Evolutionary conservation across 2,888 invertebrate species (phyloP), one percentile per base, ranked within the genome.

Genomic region (Phania funesta): DNA sequence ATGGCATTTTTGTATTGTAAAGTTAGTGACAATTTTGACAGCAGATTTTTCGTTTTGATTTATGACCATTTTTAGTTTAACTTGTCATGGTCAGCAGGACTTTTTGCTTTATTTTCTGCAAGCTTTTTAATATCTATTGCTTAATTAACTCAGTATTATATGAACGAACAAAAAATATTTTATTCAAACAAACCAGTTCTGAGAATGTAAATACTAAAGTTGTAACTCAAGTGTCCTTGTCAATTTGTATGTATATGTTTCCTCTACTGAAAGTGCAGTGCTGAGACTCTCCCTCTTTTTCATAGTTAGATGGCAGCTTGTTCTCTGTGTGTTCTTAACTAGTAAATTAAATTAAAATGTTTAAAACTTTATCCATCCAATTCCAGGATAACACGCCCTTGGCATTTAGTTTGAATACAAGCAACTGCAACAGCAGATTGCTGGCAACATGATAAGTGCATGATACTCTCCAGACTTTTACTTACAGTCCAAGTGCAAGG

Each of bases 21-120:
- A 77, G 65, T 67, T 77, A 73, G 84, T 85, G 84, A 85, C 85
- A 89, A 87, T 89, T 86, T 87, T 89, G 89, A 89, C 90, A 89
- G 86, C 41, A 70, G 78, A 58, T 35, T 88, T 87, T 58, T 83
- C 73, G 86, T 86, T 89, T 54, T 74, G 89, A 89, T 89, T 89
- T 89, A 89, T 89, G 56, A 52, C 41, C n/a, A 68, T 62, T 68
- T 73, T 73, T n/a, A n/a, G 38, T 65, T 26, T 52, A 56, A 50
- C 24, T 44, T 65, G 35, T n/a, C 22, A 18, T 35, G 54, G 60
- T 26, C 50, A 54, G 44, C 1, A 52, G 32, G 3, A 44, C n/a
- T 38, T 41, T n/a, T 44, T 44, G 41, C 24, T 20, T 22, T 38
- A 50, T 56, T 16, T 50, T 13, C 9, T 64, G 24, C 16, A 32